These are phyloP conservation scores for Sarcophaga rosellei DNA, from an alignment of 2,888 invertebrate genomes.

Conservation along the genomic window DNA sequence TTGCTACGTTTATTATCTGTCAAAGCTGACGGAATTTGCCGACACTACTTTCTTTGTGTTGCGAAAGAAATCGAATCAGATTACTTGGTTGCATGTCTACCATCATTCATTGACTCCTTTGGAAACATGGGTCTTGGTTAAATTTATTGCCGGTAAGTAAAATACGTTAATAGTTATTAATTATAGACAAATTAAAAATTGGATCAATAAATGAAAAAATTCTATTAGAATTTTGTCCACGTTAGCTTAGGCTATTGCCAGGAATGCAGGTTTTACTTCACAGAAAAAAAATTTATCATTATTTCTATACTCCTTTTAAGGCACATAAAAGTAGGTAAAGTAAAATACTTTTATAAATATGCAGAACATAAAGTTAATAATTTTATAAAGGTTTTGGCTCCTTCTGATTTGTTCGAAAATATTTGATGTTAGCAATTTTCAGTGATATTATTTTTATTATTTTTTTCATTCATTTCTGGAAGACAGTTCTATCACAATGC, in stretches of 20 bases:
- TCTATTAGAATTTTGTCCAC: background rate
- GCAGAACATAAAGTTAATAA: too few relatives aligned
- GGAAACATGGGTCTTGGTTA: slow-evolving; percentile 95
- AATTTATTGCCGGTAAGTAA: slow-evolving; percentile 87
- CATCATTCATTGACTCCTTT: slow-evolving; percentile 97
- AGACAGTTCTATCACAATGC: too few relatives aligned
- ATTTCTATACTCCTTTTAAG: background rate
- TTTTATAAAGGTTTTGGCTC: too few relatives aligned
- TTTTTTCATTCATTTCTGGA: too few relatives aligned
- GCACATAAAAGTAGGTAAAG: background rate
- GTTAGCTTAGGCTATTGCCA: too few relatives aligned
- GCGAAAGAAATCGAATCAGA: slow-evolving; percentile 94
- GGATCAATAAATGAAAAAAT: background rate
- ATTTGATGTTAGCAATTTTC: too few relatives aligned
- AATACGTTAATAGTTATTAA: background rate
- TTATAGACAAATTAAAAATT: background rate
- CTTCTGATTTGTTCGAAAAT: too few relatives aligned
- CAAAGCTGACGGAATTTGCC: slow-evolving; percentile 94
- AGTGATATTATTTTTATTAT: too few relatives aligned
- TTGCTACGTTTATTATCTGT: slow-evolving; percentile 93
- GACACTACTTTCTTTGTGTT: slow-evolving; percentile 97
- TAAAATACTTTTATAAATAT: background rate
- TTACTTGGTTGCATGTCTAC: slow-evolving; percentile 94
- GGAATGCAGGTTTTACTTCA: too few relatives aligned
- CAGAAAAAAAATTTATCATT: background rate